Evolutionary conservation across 2,888 invertebrate genomes (phyloP).

Genomic region (Entomobrya proxima): DNA sequence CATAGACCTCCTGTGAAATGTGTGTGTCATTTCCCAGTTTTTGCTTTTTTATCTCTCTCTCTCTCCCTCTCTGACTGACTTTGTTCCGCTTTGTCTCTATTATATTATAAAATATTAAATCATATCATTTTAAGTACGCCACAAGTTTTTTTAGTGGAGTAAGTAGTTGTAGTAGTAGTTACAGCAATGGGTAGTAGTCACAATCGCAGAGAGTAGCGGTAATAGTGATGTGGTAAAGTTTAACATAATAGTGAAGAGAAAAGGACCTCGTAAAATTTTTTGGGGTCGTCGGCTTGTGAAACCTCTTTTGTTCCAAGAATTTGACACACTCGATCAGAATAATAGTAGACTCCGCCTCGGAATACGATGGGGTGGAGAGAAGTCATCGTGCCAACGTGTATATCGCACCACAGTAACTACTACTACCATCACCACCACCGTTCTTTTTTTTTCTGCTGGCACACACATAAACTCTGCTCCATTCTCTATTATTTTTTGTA

Average conservation of each 20-base stretch:
- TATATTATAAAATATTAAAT: slow-evolving; percentile 64
- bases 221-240: slow-evolving; percentile 52
- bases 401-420: slow-evolving; percentile 63
- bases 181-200: background rate
- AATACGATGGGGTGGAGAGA: slow-evolving; percentile 76
- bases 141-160: slow-evolving; percentile 50
- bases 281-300: slow-evolving; percentile 70
- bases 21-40: slow-evolving; percentile 30
- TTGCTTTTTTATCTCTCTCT: slow-evolving; percentile 37
- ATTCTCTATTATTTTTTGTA: slow-evolving; percentile 31
- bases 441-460: slow-evolving; percentile 44
- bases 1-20: slow-evolving; percentile 56
- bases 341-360: slow-evolving; percentile 75
- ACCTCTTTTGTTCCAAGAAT: slow-evolving; percentile 75
- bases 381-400: slow-evolving; percentile 72
- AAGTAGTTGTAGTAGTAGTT: background rate
- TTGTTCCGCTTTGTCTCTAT: slow-evolving; percentile 37
- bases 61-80: slow-evolving; percentile 21
- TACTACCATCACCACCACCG: background rate
- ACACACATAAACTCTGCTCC: slow-evolving; percentile 38
- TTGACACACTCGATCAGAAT: slow-evolving; percentile 76
- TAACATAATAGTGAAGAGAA: slow-evolving; percentile 63
- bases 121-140: slow-evolving; percentile 55
- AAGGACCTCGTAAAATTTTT: slow-evolving; percentile 65
- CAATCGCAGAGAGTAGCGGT: too few species aligned